Percentiles rank a stretch among this genome's conserved stretches.
phyloP scores from a whole-genome alignment of 2,797 vertebrate species.

The Phaenicophaeus curvirostris region DNA sequence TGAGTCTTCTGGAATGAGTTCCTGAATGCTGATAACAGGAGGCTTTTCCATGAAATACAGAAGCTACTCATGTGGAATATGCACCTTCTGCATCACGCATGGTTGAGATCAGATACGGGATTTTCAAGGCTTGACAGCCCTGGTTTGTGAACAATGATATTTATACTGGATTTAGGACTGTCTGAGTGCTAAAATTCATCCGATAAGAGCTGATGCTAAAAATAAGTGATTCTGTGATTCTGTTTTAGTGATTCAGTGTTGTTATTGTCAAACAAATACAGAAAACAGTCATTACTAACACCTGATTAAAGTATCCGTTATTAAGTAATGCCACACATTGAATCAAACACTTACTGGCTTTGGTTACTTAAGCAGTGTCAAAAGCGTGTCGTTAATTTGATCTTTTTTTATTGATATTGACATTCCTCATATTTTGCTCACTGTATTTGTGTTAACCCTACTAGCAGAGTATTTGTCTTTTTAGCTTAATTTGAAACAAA shows the following conservation, averaged over 20 bases:
- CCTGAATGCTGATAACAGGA: slow-evolving; percentile 36
- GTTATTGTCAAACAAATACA: not conserved
- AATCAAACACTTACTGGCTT: not conserved
- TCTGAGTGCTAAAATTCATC: not conserved
- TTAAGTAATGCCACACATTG: not conserved
- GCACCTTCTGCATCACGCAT: slow-evolving; percentile 20
- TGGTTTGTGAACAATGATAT: not conserved
- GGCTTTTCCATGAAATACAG: slow-evolving; percentile 3
- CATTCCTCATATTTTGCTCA: not conserved
- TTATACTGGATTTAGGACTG: not conserved
- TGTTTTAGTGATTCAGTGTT: not conserved
- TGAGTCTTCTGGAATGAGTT: slow-evolving; percentile 49
- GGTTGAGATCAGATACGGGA: not conserved
- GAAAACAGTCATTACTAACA: not conserved
- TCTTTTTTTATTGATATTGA: not conserved
- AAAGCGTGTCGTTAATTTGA: not conserved
- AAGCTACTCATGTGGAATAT: slow-evolving; percentile 58
- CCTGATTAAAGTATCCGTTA: not conserved
- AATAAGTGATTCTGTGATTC: not conserved
- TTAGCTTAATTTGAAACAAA: not conserved
- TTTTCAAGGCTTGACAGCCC: slow-evolving; percentile 27
- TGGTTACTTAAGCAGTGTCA: not conserved
- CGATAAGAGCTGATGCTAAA: not conserved
- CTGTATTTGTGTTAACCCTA: not conserved
- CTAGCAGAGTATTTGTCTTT: not conserved